Evolutionary conservation across 2,113 vertebrate genomes (phyloP).

Genomic region (Psettodes erumei): DNA sequence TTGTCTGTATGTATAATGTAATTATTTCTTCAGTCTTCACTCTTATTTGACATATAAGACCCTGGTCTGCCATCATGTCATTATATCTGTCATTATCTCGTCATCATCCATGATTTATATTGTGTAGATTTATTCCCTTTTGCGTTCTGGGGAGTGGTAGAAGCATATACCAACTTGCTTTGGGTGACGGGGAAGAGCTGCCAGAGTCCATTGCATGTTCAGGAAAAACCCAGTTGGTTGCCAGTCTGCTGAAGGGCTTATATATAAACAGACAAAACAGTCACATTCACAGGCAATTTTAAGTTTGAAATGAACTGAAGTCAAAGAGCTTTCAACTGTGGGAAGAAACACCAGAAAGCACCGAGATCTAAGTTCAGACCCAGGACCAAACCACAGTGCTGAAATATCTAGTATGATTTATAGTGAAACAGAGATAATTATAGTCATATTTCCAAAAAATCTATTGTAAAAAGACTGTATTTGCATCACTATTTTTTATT

Average conservation of each 20-base stretch:
- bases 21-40: slow-evolving; percentile 9
- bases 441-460: neutral
- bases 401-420: neutral
- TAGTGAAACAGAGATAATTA: neutral
- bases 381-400: neutral
- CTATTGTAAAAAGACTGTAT: neutral
- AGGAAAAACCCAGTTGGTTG: neutral
- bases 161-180: neutral
- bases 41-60: slow-evolving; percentile 18
- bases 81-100: slow-evolving; percentile 13
- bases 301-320: neutral
- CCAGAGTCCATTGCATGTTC: neutral
- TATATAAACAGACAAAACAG: slow-evolving; percentile 25
- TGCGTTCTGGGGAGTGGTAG: neutral
- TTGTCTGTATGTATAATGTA: neutral
- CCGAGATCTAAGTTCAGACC: neutral
- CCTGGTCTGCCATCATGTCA: neutral
- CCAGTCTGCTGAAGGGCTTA: neutral
- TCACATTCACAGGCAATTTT: neutral
- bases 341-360: slow-evolving; percentile 9
- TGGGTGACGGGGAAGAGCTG: neutral
- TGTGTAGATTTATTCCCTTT: neutral
- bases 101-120: neutral
- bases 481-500: neutral
- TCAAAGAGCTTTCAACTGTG: neutral